Percentiles rank a stretch among this genome's conserved stretches.
These are phyloP conservation scores for Pemphredon lugubris DNA, from an alignment of 2,888 invertebrate genomes.

Conservation along the genomic window DNA sequence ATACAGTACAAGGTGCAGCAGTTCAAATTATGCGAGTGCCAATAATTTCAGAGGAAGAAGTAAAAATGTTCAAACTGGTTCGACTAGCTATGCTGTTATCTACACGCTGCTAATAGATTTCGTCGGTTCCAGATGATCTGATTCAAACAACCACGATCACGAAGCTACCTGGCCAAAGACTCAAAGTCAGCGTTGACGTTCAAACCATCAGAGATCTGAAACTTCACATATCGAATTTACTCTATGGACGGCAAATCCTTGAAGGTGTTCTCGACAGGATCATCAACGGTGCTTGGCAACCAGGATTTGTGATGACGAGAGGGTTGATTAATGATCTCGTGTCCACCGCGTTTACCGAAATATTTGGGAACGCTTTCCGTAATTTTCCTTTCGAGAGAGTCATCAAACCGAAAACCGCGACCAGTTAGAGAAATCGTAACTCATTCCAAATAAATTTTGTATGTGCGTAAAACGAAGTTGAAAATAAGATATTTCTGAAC, in stretches of 20 bases:
- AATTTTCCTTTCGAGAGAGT: constrained; percentile 88
- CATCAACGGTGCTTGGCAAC: constrained; percentile 91
- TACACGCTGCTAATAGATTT: not conserved
- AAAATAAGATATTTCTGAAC: not conserved
- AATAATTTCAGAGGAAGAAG: too few species aligned
- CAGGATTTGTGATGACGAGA: constrained; percentile 88
- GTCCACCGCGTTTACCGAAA: constrained; percentile 91
- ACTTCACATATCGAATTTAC: constrained; percentile 88
- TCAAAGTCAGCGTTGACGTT: constrained; percentile 87
- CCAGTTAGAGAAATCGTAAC: too few species aligned
- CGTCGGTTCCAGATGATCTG: constrained; percentile 74
- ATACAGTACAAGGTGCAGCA: too few species aligned
- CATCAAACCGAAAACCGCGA: constrained; percentile 78
- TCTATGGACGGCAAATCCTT: constrained; percentile 86
- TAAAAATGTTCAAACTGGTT: too few species aligned
- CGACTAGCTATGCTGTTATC: too few species aligned
- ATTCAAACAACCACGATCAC: constrained; percentile 86
- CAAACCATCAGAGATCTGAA: constrained; percentile 90
- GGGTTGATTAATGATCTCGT: constrained; percentile 92
- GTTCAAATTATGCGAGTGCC: not conserved
- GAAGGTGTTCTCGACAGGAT: constrained; percentile 88
- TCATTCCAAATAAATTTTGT: too few species aligned
- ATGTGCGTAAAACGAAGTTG: too few species aligned
- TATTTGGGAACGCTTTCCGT: constrained; percentile 89
- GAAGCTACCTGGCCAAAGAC: constrained; percentile 81